A percentile compares a stretch with the other conserved stretches of the same genome.
Conservation (phyloP, 2,888 invertebrate genomes). For the Drosophila vallismaia region DNA sequence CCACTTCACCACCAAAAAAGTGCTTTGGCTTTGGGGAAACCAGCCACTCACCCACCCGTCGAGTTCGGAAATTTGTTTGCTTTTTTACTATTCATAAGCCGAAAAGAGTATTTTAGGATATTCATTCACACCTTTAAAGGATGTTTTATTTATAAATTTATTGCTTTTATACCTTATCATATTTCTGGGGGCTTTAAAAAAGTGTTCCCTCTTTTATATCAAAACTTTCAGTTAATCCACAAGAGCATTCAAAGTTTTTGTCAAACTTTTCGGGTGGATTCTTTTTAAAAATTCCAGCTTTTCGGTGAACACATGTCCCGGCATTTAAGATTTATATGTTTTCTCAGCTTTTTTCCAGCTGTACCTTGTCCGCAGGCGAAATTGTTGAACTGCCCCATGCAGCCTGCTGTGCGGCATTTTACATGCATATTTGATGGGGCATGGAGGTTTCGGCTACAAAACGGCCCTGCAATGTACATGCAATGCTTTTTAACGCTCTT, state of each 20-base stretch:
- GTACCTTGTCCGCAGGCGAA: slow-evolving; percentile 33
- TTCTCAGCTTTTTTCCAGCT: slow-evolving; percentile 12
- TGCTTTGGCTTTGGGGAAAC: background rate
- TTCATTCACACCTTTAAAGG: background rate
- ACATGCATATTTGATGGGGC: slow-evolving; percentile 47
- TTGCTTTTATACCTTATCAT: background rate
- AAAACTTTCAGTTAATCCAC: slow-evolving; percentile 13
- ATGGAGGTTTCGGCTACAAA: slow-evolving; percentile 18
- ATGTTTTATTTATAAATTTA: background rate
- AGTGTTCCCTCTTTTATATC: background rate
- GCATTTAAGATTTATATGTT: slow-evolving; percentile 72
- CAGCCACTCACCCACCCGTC: slow-evolving; percentile 14
- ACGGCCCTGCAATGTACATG: slow-evolving; percentile 37
- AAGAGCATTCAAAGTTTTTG: slow-evolving; percentile 20
- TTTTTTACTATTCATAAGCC: background rate
- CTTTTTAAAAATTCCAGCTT: slow-evolving; percentile 31
- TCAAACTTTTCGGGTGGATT: slow-evolving; percentile 16
- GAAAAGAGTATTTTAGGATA: background rate
- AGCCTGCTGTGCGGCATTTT: slow-evolving; percentile 39
- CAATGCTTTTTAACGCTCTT: slow-evolving; percentile 55
- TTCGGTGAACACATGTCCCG: slow-evolving; percentile 65
- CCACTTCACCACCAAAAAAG: background rate
- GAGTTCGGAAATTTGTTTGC: slow-evolving; percentile 6
- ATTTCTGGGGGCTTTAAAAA: background rate
- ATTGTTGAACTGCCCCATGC: slow-evolving; percentile 33